These are phyloP conservation scores for Trilocha varians DNA, from an alignment of 2,888 invertebrate genomes.

Conservation along the genomic window DNA sequence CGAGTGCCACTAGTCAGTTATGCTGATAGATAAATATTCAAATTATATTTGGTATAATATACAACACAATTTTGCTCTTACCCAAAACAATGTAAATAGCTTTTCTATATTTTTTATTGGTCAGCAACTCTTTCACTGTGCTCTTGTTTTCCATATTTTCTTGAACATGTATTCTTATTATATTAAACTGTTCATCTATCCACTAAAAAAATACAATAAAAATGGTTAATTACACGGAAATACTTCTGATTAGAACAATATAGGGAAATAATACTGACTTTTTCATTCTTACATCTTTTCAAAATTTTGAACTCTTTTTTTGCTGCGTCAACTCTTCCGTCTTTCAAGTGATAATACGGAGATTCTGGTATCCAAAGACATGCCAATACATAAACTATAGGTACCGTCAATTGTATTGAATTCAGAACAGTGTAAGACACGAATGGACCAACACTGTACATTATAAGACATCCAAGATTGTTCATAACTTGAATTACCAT, in stretches of 20 bases:
- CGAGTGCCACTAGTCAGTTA: no score
- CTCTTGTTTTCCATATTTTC: constrained; percentile 70
- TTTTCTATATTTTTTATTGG: constrained; percentile 65
- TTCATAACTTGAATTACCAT: constrained; percentile 66
- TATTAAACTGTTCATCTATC: constrained; percentile 44
- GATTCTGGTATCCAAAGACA: constrained; percentile 76
- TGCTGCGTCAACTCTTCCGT: constrained; percentile 58
- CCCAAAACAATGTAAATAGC: constrained; percentile 60
- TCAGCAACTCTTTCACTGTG: constrained; percentile 59
- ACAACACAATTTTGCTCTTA: constrained; percentile 18
- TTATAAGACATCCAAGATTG: constrained; percentile 53
- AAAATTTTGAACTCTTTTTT: constrained; percentile 51
- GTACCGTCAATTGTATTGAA: constrained; percentile 56
- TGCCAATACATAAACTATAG: constrained; percentile 54
- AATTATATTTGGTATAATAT: background rate
- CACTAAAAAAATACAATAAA: constrained; percentile 30
- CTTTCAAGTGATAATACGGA: constrained; percentile 74
- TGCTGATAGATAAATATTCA: no score
- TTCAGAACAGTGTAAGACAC: constrained; percentile 58
- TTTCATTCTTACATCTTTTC: constrained; percentile 54
- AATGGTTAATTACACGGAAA: background rate
- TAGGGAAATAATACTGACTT: constrained; percentile 28
- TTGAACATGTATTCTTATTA: constrained; percentile 54
- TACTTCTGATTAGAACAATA: background rate
- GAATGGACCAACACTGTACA: constrained; percentile 63